These are phyloP conservation scores for Rhabdomys pumilio DNA, from an alignment of 2,797 vertebrate genomes.

Conservation along the genomic window DNA sequence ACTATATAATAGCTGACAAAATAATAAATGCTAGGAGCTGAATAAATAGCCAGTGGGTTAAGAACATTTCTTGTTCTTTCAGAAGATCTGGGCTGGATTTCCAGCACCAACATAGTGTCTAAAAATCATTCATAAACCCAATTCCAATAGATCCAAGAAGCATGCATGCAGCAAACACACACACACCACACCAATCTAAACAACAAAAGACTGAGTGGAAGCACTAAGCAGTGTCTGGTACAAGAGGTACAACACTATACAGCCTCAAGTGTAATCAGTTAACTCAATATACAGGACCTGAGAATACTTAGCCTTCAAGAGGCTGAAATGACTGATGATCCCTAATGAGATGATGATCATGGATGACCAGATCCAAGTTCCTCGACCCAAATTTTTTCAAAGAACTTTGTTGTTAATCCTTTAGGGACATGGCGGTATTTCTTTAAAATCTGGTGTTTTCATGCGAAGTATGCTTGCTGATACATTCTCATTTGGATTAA, in stretches of 20 bases:
- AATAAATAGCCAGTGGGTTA: not conserved
- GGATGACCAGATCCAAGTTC: not conserved
- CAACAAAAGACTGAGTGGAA: not conserved
- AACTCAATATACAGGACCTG: not conserved
- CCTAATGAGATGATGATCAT: not conserved
- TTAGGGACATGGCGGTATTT: fast-evolving
- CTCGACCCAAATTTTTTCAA: not conserved
- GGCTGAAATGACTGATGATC: not conserved
- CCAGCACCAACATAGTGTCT: not conserved
- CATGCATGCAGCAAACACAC: not conserved
- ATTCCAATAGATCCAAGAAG: not conserved
- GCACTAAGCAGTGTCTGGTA: not conserved
- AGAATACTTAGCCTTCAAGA: not conserved
- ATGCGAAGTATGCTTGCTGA: not conserved
- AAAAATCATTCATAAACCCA: not conserved
- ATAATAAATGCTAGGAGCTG: not conserved
- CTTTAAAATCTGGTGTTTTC: not conserved
- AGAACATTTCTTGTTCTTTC: not conserved
- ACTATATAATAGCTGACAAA: not conserved
- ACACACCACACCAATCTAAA: not conserved
- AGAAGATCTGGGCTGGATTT: not conserved
- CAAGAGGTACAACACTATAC: fast-evolving
- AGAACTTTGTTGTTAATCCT: not conserved
- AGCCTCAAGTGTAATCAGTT: not conserved
- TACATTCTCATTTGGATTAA: not conserved